Evolutionary conservation across 2,888 invertebrate genomes (phyloP).

Genomic region (Liodrosophila aerea): DNA sequence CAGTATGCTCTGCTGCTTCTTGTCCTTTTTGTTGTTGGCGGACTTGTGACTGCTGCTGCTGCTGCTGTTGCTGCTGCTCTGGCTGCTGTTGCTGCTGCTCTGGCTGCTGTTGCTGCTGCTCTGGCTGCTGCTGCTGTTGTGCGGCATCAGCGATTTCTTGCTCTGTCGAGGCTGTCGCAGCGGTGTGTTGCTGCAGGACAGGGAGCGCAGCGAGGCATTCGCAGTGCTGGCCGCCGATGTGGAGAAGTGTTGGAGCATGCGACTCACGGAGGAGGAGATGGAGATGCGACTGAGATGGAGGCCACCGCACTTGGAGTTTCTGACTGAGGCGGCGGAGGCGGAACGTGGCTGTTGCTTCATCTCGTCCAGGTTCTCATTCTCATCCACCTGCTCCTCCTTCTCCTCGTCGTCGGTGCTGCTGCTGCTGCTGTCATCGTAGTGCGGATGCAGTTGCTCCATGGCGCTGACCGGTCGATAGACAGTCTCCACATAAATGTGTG

Average conservation of each 20-base stretch:
- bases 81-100: slow-evolving; percentile 83
- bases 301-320: slow-evolving; percentile 22
- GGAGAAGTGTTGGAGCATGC: slow-evolving; percentile 87
- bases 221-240: slow-evolving; percentile 82
- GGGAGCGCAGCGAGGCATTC: slow-evolving; percentile 84
- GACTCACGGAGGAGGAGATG: slow-evolving; percentile 86
- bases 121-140: slow-evolving; percentile 51
- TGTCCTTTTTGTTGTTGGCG: slow-evolving; percentile 73
- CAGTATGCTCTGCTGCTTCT: slow-evolving; percentile 88
- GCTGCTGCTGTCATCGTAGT: slow-evolving; percentile 53
- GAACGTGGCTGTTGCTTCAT: slow-evolving; percentile 32
- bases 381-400: slow-evolving; percentile 33
- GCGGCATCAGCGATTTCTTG: slow-evolving; percentile 53
- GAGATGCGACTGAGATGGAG: slow-evolving; percentile 82
- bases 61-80: slow-evolving; percentile 72
- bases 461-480: slow-evolving; percentile 68
- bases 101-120: slow-evolving; percentile 44
- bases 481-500: slow-evolving; percentile 65
- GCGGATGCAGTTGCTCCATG: slow-evolving; percentile 61
- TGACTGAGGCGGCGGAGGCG: slow-evolving; percentile 47
- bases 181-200: slow-evolving; percentile 85
- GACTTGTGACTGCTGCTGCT: slow-evolving; percentile 82
- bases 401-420: slow-evolving; percentile 40
- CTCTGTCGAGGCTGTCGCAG: slow-evolving; percentile 62
- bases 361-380: slow-evolving; percentile 40